Evolutionary conservation across 53 echinoderm and acorn worm genomes (phyloP), one percentile per base, ranked within the genome.

Genomic region (Holothuria leucospilota): DNA sequence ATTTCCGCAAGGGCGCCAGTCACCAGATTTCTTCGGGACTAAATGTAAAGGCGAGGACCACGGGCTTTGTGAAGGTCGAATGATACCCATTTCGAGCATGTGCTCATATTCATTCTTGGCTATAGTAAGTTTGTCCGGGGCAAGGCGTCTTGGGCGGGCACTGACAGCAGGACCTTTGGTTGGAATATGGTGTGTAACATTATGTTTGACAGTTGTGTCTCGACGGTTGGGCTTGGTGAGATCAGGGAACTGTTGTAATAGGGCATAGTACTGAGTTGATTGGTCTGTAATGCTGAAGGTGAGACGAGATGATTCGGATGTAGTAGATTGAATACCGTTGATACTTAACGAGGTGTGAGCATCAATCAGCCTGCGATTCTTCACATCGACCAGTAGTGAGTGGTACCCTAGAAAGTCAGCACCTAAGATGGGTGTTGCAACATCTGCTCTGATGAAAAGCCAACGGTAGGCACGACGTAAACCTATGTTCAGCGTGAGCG

Each of bases 1-100:
- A 9, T 42, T 9, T 42, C 5, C 42, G 42, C 42, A 70, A n/a
- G 69, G 82, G 53, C 62, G 51, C 88, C 82, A 82, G 34, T 88
- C 82, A 8, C 88, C 82, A 6, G 42, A 42, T 24, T 72, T 87
- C 68, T 87, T 91, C 3, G 91, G 83, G 2, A 77, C 87, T 81
- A 90, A 68, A 30, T 90, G 38, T 20, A 20, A n/a, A n/a, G n/a
- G n/a, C n/a, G 71, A 27, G 27, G 80, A 64, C 78, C 77, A 78
- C 41, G 51, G 15, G 27, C 70, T 69, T 49, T 42, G 51, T 51
- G 85, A 85, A 24, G 51, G 71, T 12, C 85, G 28, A 28, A 71
- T 71, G 29, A 85, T 85, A 8, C 51, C 69, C 8, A 69, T 30
- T 21, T 70, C 85, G 52, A 85, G 70, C 56, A 65, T 66, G 39